A percentile compares a stretch with the other conserved stretches of the same genome.
phyloP scores from a whole-genome alignment of 2,113 vertebrate species.

The Sorex fumeus region DNA sequence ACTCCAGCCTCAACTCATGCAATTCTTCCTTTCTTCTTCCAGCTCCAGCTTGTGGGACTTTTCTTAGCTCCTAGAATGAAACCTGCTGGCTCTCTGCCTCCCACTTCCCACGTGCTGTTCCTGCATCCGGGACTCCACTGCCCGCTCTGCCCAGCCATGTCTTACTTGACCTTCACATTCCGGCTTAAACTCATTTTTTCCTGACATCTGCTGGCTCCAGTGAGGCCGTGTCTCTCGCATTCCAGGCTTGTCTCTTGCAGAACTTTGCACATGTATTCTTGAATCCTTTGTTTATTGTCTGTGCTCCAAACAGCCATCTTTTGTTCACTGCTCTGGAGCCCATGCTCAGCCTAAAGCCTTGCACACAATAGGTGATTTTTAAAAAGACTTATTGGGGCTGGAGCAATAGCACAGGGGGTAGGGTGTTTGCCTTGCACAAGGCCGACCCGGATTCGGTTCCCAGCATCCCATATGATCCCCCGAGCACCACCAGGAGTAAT shows the following conservation, averaged over 20 bases:
- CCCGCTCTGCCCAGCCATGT: not conserved
- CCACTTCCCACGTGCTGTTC: fast-evolving
- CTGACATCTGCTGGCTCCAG: fast-evolving
- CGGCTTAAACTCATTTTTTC: not conserved
- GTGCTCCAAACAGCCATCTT: not conserved
- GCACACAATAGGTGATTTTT: not conserved
- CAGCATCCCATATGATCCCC: too few species aligned
- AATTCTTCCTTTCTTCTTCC: not conserved
- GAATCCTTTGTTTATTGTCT: not conserved
- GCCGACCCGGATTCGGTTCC: too few species aligned
- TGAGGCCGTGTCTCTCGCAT: not conserved
- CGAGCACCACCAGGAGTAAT: too few species aligned
- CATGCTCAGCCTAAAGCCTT: not conserved
- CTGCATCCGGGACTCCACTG: not conserved
- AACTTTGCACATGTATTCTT: too few species aligned
- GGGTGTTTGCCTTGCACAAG: too few species aligned
- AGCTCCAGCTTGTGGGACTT: not conserved
- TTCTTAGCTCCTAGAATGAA: not conserved
- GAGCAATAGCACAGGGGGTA: too few species aligned
- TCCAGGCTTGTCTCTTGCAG: not conserved
- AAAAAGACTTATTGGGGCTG: not conserved
- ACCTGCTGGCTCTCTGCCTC: not conserved
- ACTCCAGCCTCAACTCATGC: not conserved
- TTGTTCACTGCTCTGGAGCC: not conserved
- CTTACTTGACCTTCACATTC: not conserved